Conservation (phyloP, 2,113 vertebrate species). For the Prunella fulvescens region DNA sequence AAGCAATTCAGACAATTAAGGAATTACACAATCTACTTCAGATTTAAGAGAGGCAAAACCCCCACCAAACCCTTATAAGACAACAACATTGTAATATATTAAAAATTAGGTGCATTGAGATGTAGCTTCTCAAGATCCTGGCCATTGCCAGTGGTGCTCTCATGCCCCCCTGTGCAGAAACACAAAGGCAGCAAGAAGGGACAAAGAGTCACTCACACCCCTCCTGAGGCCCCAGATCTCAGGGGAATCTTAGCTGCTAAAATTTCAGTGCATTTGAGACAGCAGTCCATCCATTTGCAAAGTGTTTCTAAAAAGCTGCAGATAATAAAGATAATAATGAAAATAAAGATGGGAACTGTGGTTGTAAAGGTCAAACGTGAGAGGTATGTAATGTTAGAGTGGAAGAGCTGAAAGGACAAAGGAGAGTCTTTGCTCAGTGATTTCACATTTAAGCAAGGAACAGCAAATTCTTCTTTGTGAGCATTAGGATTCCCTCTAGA, state of each 20-base stretch:
- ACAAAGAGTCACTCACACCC: neutral
- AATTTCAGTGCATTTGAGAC: neutral
- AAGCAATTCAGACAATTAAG: neutral
- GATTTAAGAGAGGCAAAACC: neutral
- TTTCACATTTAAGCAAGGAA: neutral
- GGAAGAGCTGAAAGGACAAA: neutral
- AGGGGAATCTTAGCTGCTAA: neutral
- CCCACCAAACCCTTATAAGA: neutral
- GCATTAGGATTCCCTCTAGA: neutral
- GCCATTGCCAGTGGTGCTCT: neutral
- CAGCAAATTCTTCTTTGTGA: neutral
- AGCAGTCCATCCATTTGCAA: neutral
- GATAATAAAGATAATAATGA: neutral
- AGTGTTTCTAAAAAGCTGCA: neutral
- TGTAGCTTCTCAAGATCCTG: neutral
- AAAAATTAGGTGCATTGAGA: neutral
- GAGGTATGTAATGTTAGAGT: neutral
- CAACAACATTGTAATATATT: neutral
- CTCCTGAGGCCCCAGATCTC: neutral
- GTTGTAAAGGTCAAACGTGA: neutral
- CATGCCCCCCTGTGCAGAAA: neutral
- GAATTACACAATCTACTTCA: neutral
- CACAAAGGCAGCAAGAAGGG: neutral
- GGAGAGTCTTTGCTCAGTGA: neutral
- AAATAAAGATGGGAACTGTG: neutral